Evolutionary conservation across 2,888 invertebrate genomes (phyloP), one percentile per base, ranked within the genome.

Genomic region (Epistrophella euchroma): DNA sequence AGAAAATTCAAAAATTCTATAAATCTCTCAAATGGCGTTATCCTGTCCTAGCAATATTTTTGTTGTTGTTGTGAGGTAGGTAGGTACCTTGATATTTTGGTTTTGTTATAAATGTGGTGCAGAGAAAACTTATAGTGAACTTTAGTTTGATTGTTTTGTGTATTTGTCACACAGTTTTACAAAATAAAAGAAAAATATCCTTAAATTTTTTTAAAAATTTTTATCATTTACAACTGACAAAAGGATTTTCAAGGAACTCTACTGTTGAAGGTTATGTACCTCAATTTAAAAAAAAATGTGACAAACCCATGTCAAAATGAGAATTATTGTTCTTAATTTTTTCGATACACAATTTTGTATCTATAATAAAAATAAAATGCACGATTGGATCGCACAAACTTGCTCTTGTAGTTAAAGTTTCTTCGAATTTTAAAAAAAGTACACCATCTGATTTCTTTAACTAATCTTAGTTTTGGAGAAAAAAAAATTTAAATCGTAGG

Each of bases 1-100:
- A 58, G 56, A 22, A 78, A 84, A 75, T 84, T 84, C 84, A 84
- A 84, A 84, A 84, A 80, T 84, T 84, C 84, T 80, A 84, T 84
- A 84, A 84, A 84, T 84, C 84, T 72, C 76, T 81, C 81, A 81
- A 80, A 85, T 73, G 72, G 84, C 80, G 75, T 76, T 80, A 80
- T 80, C 76, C 81, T 85, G 85, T 73, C 62, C 52, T 17, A 56
- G 84, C 50, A 28, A 50, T 68, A 56, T 13, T 64, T 25, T 55
- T 37, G 32, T 43, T 37, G 62, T 40, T n/a, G 52, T 32, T 47
- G 17, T 28, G n/a, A 25, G 7, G n/a, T 0, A 25, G 10, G 4
- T 10, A 10, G 11, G 17, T 19, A 13, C 19, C 25, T 25, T 4
- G 2, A 4, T 2, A 25, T 7, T 22, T 13, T 47, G 6, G 7